phyloP scores from a whole-genome alignment of 1,140 invertebrate genomes.

The Phortica variegata region DNA sequence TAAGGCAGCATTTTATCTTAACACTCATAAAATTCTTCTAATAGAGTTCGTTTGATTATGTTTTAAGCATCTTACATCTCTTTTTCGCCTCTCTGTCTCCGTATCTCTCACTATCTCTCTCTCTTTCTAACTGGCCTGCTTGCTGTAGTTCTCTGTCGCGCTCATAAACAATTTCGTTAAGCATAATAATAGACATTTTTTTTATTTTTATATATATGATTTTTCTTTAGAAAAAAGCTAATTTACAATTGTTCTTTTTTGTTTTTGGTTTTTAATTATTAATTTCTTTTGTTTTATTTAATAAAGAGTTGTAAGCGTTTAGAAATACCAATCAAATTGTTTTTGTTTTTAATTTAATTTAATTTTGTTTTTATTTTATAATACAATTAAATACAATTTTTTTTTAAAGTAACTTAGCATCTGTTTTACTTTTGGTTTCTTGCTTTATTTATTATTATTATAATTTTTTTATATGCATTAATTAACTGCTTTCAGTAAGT shows the following conservation, averaged over 20 bases:
- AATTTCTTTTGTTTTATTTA: neutral
- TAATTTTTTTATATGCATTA: neutral
- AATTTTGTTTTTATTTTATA: neutral
- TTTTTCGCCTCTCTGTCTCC: too few species aligned
- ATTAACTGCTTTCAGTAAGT: neutral
- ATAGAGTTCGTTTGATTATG: conserved; percentile 11
- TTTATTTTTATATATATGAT: neutral
- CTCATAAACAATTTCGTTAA: neutral
- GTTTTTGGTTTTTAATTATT: neutral
- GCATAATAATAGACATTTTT: neutral
- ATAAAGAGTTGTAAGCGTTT: conserved; percentile 5
- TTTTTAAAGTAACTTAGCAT: too few species aligned
- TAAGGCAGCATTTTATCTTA: conserved; percentile 49
- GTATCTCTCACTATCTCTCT: too few species aligned
- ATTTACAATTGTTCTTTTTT: neutral
- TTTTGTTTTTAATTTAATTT: too few species aligned
- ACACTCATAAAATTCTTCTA: conserved; percentile 12
- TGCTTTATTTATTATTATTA: conserved; percentile 12
- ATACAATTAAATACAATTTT: too few species aligned
- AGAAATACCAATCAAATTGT: neutral
- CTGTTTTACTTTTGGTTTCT: neutral
- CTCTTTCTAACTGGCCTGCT: too few species aligned
- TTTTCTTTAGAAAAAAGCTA: neutral
- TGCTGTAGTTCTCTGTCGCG: too few species aligned
- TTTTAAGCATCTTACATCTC: conserved; percentile 18